Evolutionary conservation across 2,888 invertebrate genomes (phyloP).

Genomic region (Polydrusus cervinus): DNA sequence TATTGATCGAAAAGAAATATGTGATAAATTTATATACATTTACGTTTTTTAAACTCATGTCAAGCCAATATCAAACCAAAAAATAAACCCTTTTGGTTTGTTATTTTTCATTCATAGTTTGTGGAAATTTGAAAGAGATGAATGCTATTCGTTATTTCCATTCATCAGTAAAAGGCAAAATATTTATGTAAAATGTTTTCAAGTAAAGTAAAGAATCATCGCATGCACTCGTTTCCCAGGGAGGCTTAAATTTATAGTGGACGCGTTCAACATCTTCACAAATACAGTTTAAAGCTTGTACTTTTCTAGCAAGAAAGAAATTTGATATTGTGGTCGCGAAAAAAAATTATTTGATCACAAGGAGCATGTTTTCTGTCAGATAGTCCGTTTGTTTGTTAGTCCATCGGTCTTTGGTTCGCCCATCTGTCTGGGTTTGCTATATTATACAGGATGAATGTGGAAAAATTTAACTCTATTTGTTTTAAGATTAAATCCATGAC

Average conservation of each 20-base stretch:
- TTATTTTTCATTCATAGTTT: slow-evolving; percentile 20
- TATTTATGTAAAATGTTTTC: slow-evolving; percentile 9
- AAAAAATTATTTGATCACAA: too few species aligned
- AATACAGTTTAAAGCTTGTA: not conserved
- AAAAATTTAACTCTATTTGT: too few species aligned
- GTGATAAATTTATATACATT: slow-evolving; percentile 21
- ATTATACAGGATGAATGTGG: too few species aligned
- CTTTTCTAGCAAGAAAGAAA: too few species aligned
- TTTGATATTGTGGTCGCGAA: too few species aligned
- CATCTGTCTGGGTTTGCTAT: too few species aligned
- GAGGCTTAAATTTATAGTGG: slow-evolving; percentile 6
- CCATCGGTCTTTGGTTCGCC: too few species aligned
- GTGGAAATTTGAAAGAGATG: slow-evolving; percentile 19
- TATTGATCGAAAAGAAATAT: slow-evolving; percentile 29
- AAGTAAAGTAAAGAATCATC: slow-evolving; percentile 7
- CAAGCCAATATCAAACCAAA: slow-evolving; percentile 15
- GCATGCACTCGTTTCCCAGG: not conserved
- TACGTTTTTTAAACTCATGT: slow-evolving; percentile 19
- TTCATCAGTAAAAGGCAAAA: slow-evolving; percentile 9
- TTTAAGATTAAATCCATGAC: too few species aligned
- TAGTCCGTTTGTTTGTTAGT: too few species aligned
- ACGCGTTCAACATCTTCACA: not conserved
- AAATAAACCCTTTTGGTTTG: slow-evolving; percentile 8
- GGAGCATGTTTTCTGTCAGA: too few species aligned
- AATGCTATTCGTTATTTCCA: slow-evolving; percentile 20